These are phyloP conservation scores for Lutraria rhynchaena DNA, from an alignment of 1,140 invertebrate species.

Conservation along the genomic window DNA sequence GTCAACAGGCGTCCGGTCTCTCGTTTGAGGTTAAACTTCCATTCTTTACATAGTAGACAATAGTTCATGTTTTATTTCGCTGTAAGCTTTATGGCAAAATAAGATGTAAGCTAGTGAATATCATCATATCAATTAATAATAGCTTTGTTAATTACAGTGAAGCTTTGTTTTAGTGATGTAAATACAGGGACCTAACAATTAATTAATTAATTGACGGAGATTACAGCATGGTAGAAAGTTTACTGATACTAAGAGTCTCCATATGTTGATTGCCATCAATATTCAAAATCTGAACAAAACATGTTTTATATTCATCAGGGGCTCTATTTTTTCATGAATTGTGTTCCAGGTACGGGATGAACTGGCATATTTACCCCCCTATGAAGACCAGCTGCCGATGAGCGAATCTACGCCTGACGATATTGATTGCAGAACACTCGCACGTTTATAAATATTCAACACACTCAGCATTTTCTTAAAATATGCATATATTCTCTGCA, in stretches of 20 bases:
- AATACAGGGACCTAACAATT: too few species aligned
- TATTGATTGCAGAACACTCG: conserved; percentile 40
- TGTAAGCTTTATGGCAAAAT: too few species aligned
- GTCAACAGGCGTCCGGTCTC: too few species aligned
- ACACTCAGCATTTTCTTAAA: too few species aligned
- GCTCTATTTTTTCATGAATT: background rate
- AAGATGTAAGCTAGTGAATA: too few species aligned
- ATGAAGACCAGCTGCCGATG: conserved; percentile 56
- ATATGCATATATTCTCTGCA: too few species aligned
- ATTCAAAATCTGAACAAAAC: background rate
- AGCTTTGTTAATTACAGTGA: too few species aligned
- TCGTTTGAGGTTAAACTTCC: too few species aligned
- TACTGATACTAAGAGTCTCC: background rate
- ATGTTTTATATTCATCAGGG: background rate
- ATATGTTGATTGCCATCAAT: background rate
- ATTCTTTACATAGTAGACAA: too few species aligned
- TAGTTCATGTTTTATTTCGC: too few species aligned
- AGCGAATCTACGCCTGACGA: conserved; percentile 2
- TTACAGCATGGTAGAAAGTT: background rate
- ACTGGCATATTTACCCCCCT: conserved; percentile 48
- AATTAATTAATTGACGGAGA: background rate
- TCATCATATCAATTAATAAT: too few species aligned
- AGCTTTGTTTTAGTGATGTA: background rate
- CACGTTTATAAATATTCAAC: too few species aligned
- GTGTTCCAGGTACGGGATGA: conserved; percentile 58